Evolutionary conservation across 2,797 vertebrate genomes (phyloP), one percentile per base, ranked within the genome.

Genomic region (Platalea minor): DNA sequence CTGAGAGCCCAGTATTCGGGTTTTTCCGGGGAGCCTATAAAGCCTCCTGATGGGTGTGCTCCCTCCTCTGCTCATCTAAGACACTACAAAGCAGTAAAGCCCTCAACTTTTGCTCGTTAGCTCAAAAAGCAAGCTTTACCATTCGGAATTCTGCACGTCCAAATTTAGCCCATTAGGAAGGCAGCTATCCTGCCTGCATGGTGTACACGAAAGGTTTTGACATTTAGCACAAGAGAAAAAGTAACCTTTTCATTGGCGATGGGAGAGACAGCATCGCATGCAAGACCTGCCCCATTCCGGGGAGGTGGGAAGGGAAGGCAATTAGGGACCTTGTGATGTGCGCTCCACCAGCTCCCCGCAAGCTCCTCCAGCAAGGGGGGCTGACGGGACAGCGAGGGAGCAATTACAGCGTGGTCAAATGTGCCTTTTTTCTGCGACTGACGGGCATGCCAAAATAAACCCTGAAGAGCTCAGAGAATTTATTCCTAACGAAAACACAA

Each of bases 221-320:
- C 67, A 56, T 76, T 88, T 24, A 92, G 39, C 56, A 3, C 3
- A 17, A 53, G 63, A 73, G 41, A 46, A 64, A 54, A 85, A 37
- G 50, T 46, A 89, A 89, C 74, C 80, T 93, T 95, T 92, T 31
- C 65, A 10, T 4, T 9, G 59, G 65, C 15, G 65, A 24, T 0
- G 3, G 41, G 76, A 86, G 45, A 9, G 29, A 46, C 1, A 11
- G 77, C 77, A 54, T 5, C 0, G 0, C 10, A 10, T 4, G 60
- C 21, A n/a, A 37, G 21, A 54, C 11, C 13, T 72, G 91, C 64
- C 76, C 10, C 0, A 0, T 17, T 43, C 25, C 2, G 0, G 48
- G 56, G 53, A 61, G 60, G 24, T 50, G 65, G 77, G 21, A 75
- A 6, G 8, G 29, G 72, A 53, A 56, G 61, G 26, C 45, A 78